A percentile compares a stretch with the other conserved stretches of the same genome.
Conservation (phyloP, 2,113 vertebrate species). For the Emydura subglobosa region DNA sequence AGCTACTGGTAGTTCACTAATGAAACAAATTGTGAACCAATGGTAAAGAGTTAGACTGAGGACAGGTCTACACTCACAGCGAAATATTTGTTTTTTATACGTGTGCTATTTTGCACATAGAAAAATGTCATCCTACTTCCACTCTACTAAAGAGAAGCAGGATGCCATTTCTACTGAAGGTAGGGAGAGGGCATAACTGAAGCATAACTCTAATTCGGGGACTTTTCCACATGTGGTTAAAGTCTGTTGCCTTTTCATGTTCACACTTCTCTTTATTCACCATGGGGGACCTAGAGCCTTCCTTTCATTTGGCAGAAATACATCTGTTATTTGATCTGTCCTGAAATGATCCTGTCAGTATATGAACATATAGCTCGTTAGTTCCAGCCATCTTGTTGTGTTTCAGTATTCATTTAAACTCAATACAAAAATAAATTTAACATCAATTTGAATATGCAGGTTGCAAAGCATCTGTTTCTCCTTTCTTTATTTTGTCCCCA, state of each 20-base stretch:
- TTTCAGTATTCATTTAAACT: not conserved
- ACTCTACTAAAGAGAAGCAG: not conserved
- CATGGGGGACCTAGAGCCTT: not conserved
- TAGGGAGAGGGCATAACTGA: not conserved
- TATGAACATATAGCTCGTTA: not conserved
- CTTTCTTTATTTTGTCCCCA: not conserved
- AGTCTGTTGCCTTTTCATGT: not conserved
- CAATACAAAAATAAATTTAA: not conserved
- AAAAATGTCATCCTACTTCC: not conserved
- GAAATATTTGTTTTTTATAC: not conserved
- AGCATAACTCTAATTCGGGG: not conserved
- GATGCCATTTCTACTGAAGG: not conserved
- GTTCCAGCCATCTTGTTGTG: not conserved
- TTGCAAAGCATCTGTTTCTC: not conserved
- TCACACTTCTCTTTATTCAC: not conserved
- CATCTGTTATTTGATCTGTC: not conserved
- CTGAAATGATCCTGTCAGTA: not conserved
- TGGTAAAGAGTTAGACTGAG: not conserved
- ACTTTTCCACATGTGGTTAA: not conserved
- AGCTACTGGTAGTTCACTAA: not conserved
- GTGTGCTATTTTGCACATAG: not conserved
- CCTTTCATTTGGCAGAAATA: constrained; percentile 7
- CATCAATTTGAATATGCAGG: not conserved
- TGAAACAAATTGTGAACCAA: not conserved
- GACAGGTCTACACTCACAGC: too few species aligned